phyloP scores from a whole-genome alignment of 2,113 vertebrate genomes.

The Hippocampus comes region DNA sequence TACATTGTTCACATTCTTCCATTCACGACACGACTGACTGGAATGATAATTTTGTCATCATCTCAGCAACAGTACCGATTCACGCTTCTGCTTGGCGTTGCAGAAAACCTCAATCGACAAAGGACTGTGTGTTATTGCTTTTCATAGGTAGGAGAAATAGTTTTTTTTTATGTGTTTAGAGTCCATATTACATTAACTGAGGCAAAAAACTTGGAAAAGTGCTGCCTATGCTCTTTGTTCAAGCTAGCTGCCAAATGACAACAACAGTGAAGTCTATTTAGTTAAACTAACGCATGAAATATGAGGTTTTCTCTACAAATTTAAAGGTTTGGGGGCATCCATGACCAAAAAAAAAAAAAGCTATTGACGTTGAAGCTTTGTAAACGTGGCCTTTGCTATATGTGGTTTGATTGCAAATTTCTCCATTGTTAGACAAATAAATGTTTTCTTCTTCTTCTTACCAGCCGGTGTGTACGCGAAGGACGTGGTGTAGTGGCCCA shows the following conservation, averaged over 20 bases:
- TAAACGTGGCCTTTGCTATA: no score
- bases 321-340: no score
- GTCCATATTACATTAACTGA: neutral
- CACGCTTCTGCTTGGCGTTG: neutral
- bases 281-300: neutral
- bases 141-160: neutral
- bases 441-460: constrained; percentile 36
- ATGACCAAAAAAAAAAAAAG: no score
- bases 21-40: neutral
- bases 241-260: neutral
- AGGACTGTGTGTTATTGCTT: neutral
- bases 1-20: neutral
- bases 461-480: constrained; percentile 91
- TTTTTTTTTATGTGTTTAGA: neutral
- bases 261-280: neutral
- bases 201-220: neutral
- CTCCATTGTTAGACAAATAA: no score
- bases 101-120: neutral
- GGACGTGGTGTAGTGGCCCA: constrained; percentile 92
- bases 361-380: no score
- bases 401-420: no score
- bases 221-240: neutral
- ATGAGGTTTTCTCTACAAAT: neutral
- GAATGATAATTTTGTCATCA: neutral
- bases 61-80: neutral